Percentiles rank a stretch among this genome's conserved stretches.
Conservation (phyloP, 2,797 vertebrate genomes). For the Malacoctenus gilli region DNA sequence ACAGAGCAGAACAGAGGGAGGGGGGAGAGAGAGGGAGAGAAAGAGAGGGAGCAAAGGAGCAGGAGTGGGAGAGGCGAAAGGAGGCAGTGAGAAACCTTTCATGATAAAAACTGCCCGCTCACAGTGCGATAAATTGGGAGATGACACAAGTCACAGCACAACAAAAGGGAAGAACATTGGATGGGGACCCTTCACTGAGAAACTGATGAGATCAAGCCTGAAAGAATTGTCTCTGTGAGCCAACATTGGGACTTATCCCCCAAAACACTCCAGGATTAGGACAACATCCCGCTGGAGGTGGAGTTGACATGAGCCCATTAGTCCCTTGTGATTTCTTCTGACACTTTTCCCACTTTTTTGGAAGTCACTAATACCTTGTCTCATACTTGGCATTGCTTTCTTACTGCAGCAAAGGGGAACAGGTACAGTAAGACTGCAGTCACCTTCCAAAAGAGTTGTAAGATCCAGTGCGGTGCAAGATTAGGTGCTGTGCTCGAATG, state of each 20-base stretch:
- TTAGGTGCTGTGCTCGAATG: constrained; percentile 14
- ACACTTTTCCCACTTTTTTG: constrained; percentile 53
- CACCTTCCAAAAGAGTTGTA: constrained; percentile 5
- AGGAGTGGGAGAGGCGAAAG: constrained; percentile 51
- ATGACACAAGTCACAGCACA: constrained; percentile 82
- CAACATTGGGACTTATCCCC: constrained; percentile 74
- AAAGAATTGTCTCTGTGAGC: constrained; percentile 79
- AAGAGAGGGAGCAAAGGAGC: constrained; percentile 34
- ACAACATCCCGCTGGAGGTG: constrained; percentile 73
- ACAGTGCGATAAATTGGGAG: constrained; percentile 82
- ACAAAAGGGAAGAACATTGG: constrained; percentile 83
- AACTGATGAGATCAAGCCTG: constrained; percentile 77
- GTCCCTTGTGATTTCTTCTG: constrained; percentile 61
- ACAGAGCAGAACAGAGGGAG: constrained; percentile 71
- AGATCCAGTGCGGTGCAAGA: constrained; percentile 7
- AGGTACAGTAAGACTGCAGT: constrained; percentile 27
- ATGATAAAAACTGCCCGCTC: constrained; percentile 81
- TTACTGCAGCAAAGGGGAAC: constrained; percentile 25
- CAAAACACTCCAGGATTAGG: constrained; percentile 76
- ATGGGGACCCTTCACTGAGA: constrained; percentile 77
- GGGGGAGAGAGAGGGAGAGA: constrained; percentile 28
- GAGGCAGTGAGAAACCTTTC: constrained; percentile 72
- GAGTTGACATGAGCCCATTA: constrained; percentile 70
- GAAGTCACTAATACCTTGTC: constrained; percentile 49
- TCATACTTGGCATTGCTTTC: constrained; percentile 28